Conservation (phyloP, 1,140 invertebrate species). For the Aculops lycopersici region DNA sequence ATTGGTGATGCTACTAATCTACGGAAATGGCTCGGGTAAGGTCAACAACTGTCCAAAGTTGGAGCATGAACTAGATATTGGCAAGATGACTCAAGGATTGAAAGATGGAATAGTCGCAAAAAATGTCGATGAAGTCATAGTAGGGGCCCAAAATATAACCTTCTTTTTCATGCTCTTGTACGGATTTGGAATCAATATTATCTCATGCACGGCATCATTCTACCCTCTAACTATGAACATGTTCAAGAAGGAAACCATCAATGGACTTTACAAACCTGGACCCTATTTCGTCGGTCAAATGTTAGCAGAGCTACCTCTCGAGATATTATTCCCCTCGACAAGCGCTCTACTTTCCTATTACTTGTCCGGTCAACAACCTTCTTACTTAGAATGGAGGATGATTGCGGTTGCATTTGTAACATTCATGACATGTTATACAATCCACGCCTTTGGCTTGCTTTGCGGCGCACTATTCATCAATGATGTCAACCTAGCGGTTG, state of each 20-base stretch:
- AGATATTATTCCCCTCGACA: slow-evolving; percentile 16
- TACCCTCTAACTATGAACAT: slow-evolving; percentile 31
- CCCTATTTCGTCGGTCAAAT: slow-evolving; percentile 82
- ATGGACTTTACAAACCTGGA: slow-evolving; percentile 88
- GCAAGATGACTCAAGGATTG: too few relatives aligned
- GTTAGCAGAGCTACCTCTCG: slow-evolving; percentile 70
- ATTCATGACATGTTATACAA: background rate
- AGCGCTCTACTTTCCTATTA: background rate
- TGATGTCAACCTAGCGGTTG: background rate
- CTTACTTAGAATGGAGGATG: background rate
- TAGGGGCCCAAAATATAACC: background rate
- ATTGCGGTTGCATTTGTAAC: background rate
- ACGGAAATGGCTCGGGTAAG: background rate
- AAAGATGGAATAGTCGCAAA: background rate
- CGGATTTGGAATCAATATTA: background rate
- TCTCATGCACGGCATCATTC: background rate
- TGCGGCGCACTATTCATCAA: background rate
- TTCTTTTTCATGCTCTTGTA: background rate
- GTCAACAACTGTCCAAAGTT: background rate
- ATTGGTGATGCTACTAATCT: background rate
- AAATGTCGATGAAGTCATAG: background rate
- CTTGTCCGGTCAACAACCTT: background rate
- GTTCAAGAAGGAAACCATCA: slow-evolving; percentile 70
- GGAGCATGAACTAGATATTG: background rate
- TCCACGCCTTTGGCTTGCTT: background rate